Base-by-base conservation (phyloP, 2,888 invertebrate species). In the Heteromyza rotundicornis region DNA sequence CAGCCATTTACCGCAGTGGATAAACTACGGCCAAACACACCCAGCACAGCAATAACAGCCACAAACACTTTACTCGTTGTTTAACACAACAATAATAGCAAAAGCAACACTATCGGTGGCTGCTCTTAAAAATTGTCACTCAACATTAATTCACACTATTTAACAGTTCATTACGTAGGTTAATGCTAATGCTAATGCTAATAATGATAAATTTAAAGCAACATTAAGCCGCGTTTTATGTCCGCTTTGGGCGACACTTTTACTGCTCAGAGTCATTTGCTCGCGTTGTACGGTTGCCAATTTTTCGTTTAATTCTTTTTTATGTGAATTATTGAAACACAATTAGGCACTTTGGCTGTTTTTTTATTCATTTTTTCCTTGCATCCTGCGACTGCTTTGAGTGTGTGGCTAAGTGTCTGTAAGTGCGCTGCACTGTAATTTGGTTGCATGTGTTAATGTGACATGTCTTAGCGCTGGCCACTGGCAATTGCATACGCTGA, bases 331-430 rank as follows among this genome's bases (percentile, higher is more conserved):
- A 55, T 55, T 55, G 47, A 14, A 74, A 73, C 72, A 68, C 74
- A 76, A 76, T 76, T 74, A 75, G 74, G 75, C 73, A 75, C 71
- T 74, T 72, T 75, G 74, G 47, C 47, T 17, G 5, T n/a, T 7
- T n/a, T 14, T n/a, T 8, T 14, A n/a, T n/a, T n/a, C 7, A 7
- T 40, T 40, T 40, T 12, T 12, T n/a, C n/a, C n/a, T n/a, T n/a
- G n/a, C n/a, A n/a, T n/a, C n/a, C n/a, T 7, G 40, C 40, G n/a
- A n/a, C 40, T 32, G 32, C 32, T 32, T n/a, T n/a, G n/a, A n/a
- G n/a, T n/a, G n/a, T n/a, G n/a, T 27, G 27, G 40, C 20, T 19
- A 47, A 19, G 47, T 47, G 19, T 7, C 47, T 40, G 8, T 40
- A 47, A 19, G 47, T 47, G 47, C 14, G 47, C 14, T 47, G 47